Percentiles rank a stretch among this genome's conserved stretches.
phyloP scores from a whole-genome alignment of 1,140 invertebrate genomes.

The Tigriopus japonicus region DNA sequence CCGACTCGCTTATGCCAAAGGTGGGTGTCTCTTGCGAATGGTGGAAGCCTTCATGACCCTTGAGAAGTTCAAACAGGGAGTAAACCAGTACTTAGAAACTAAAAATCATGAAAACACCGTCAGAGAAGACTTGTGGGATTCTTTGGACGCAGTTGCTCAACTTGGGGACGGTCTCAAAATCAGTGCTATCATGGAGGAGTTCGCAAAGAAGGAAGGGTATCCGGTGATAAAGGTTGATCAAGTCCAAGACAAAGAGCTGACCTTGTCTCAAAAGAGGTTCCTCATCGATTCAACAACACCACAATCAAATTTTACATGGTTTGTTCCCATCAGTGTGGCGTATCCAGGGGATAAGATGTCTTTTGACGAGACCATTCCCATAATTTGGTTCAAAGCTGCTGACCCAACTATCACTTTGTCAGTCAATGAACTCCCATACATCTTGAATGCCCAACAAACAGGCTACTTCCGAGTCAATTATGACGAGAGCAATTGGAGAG shows the following conservation, averaged over 20 bases:
- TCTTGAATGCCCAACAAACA: slow-evolving; percentile 17
- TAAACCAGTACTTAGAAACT: slow-evolving; percentile 49
- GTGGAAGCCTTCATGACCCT: slow-evolving; percentile 59
- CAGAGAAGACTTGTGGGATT: slow-evolving; percentile 52
- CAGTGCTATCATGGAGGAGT: slow-evolving; percentile 66
- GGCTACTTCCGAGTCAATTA: slow-evolving; percentile 70
- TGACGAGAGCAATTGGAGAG: slow-evolving; percentile 49
- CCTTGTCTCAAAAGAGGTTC: too few species aligned
- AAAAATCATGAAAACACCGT: slow-evolving; percentile 52
- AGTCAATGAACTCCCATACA: too few species aligned
- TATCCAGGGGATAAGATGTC: too few species aligned
- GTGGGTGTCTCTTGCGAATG: slow-evolving; percentile 72
- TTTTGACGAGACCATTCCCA: too few species aligned
- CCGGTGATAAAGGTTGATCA: slow-evolving; percentile 40
- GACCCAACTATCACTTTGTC: too few species aligned
- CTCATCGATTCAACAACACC: too few species aligned
- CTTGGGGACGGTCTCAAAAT: slow-evolving; percentile 29
- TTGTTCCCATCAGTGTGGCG: too few species aligned
- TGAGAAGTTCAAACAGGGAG: slow-evolving; percentile 47
- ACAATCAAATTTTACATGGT: too few species aligned
- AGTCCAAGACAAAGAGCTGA: too few species aligned
- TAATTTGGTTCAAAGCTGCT: too few species aligned
- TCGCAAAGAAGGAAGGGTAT: slow-evolving; percentile 79
- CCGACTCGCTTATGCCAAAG: slow-evolving; percentile 79
- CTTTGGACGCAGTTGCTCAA: slow-evolving; percentile 26